Evolutionary conservation across 2,113 vertebrate species (phyloP), one percentile per base, ranked within the genome.

Genomic region (Gila orcuttii): DNA sequence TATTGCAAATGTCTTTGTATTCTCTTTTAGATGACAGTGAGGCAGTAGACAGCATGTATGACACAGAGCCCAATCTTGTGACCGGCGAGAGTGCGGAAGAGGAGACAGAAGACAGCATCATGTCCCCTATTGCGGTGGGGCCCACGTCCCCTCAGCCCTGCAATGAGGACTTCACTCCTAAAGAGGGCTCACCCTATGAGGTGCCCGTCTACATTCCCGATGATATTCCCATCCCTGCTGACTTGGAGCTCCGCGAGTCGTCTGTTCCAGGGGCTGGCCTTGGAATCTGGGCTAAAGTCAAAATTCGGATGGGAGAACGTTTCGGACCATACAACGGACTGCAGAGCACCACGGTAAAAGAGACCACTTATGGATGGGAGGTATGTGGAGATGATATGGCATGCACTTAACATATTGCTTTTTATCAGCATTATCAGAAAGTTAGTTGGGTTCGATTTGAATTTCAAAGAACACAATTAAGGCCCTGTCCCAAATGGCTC

Each of bases 121-220:
- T 98, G 97, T 99, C 98, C 60, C 97, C 97, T 64, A 96, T 98
- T 86, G 96, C 97, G 79, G 95, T 97, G 25, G 96, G 96, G 83
- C 96, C 96, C 57, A 96, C 93, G 15, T 97, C 96, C 82, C 96
- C 95, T 86, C 97, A 97, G 91, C 97, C 96, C 92, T 94, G 96
- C 92, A 95, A 97, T 79, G 97, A 99, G 94, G 97, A 97, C 95
- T 98, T 97, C 96, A 98, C 97, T 81, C 97, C 98, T 91, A 99
- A 99, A 94, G 98, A 99, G 93, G 97, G 97, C 89, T 99, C 98
- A n/a, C 98, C 97, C 19, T 99, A 99, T 2, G 97, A 99, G 93
- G 97, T 97, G 73, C 97, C 98, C 0, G 98, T 99, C 96, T 99
- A 99, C 96, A 99, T 99, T 96, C 97, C 98, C 0, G 98, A 99